Percentiles rank a stretch among this genome's conserved stretches.
Conservation (phyloP, 2,797 vertebrate species). For the Oreochromis mossambicus region DNA sequence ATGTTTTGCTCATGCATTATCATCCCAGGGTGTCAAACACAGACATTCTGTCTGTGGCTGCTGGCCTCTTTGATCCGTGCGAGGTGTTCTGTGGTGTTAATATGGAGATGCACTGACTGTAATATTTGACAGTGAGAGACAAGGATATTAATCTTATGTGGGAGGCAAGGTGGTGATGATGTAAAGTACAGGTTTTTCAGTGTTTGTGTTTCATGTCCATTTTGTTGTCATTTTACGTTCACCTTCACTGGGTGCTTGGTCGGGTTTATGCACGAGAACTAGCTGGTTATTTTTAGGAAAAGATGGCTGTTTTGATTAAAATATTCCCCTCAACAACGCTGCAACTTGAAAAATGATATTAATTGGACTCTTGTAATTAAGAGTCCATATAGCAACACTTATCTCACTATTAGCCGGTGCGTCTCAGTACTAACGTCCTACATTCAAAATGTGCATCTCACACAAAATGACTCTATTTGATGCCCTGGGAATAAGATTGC, state of each 20-base stretch:
- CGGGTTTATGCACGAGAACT: accelerated
- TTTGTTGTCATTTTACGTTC: neutral
- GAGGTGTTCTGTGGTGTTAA: neutral
- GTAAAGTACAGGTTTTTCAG: neutral
- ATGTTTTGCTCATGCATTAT: neutral
- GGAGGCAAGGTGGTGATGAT: neutral
- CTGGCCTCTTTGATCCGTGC: neutral
- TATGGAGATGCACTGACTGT: neutral
- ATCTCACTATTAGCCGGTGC: neutral
- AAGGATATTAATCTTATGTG: neutral
- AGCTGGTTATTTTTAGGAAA: neutral
- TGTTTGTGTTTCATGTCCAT: neutral
- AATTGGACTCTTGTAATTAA: neutral
- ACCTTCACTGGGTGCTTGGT: neutral
- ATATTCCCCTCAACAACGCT: neutral
- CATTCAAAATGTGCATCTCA: neutral
- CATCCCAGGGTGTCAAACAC: neutral
- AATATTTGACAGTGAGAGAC: neutral
- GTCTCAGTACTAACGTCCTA: accelerated
- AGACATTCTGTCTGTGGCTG: neutral
- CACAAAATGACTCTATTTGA: neutral
- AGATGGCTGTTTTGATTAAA: accelerated
- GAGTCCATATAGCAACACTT: neutral
- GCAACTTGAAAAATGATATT: neutral
- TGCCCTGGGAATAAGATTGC: neutral